Conservation (phyloP, 2,888 invertebrate species). For the Callosobruchus maculatus region DNA sequence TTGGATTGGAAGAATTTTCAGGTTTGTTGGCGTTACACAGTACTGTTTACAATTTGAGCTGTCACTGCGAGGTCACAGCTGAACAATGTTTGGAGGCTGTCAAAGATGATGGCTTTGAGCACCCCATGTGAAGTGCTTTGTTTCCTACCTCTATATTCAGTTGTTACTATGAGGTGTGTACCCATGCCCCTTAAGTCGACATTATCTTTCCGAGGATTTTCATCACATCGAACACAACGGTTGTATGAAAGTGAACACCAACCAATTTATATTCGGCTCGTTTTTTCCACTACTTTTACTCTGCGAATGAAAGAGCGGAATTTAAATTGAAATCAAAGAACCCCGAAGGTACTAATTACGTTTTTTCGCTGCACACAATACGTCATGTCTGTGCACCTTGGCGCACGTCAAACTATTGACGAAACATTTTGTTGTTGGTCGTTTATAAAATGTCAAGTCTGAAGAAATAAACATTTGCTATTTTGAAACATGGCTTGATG, state of each 20-base stretch:
- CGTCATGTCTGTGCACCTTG: background rate
- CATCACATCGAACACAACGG: background rate
- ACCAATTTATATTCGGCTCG: constrained; percentile 11
- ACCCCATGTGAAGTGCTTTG: no score
- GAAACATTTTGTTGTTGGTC: background rate
- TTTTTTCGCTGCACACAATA: background rate
- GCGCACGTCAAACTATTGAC: background rate
- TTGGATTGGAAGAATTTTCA: no score
- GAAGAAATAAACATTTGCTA: background rate
- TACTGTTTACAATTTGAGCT: no score
- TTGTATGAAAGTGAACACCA: constrained; percentile 10
- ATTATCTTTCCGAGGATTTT: background rate
- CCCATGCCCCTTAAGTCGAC: no score
- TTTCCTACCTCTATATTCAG: no score
- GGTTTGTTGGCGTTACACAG: no score
- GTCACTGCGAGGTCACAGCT: no score
- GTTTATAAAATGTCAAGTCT: background rate
- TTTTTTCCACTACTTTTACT: constrained; percentile 13
- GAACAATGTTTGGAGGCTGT: no score
- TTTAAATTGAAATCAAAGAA: constrained; percentile 5
- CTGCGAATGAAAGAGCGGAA: constrained; percentile 9
- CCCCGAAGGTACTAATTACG: background rate
- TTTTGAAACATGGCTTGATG: background rate
- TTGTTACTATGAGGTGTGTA: no score
- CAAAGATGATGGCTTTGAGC: no score